phyloP scores from a whole-genome alignment of 1,140 invertebrate species.

The Aphelenchoides fujianensis region DNA sequence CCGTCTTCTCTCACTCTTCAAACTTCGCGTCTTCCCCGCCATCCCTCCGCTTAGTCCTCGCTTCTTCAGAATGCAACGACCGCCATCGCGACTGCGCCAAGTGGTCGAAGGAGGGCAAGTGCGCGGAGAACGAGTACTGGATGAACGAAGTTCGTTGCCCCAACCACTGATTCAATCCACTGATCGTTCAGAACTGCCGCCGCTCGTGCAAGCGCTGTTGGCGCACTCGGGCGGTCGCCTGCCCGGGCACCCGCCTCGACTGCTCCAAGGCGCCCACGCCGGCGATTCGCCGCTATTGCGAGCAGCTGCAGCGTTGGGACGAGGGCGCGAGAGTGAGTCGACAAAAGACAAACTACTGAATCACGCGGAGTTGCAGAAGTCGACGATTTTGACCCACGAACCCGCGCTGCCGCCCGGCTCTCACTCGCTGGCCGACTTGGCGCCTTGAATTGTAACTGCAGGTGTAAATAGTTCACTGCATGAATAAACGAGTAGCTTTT shows the following conservation, averaged over 20 bases:
- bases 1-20: no score
- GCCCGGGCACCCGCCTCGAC: background rate
- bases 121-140: conserved; percentile 33
- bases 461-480: no score
- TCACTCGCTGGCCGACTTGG: background rate
- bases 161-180: no score
- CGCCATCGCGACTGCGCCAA: conserved; percentile 39
- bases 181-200: conserved; percentile 40
- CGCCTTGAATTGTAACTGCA: background rate
- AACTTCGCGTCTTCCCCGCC: no score
- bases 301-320: background rate
- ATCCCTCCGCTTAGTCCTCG: background rate
- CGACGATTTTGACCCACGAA: background rate
- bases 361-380: no score
- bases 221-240: background rate
- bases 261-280: background rate
- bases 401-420: background rate
- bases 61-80: conserved; percentile 44
- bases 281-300: conserved; percentile 1
- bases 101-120: conserved; percentile 52
- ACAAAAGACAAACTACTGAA: no score
- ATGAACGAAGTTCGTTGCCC: no score
- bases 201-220: conserved; percentile 16
- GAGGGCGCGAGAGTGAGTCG: background rate
- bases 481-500: no score